Evolutionary conservation across 2,888 invertebrate species (phyloP), one percentile per base, ranked within the genome.

Genomic region (Callinectes sapidus): DNA sequence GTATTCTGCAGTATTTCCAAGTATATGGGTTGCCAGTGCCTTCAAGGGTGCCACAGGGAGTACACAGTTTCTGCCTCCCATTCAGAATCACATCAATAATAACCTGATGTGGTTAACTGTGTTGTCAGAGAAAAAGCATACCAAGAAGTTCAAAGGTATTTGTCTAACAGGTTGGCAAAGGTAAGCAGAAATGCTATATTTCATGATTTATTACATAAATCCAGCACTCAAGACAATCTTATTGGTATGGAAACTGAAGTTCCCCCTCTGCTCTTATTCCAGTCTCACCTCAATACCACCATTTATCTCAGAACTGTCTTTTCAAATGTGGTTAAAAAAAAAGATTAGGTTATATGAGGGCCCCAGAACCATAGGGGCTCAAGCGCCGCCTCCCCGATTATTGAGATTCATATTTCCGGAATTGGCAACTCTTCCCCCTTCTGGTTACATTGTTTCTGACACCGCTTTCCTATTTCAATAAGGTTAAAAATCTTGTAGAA

Each of bases 41-140:
- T 97, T 97, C 95, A 98, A 98, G 95, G 97, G 97, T 1, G 97
- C 97, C 2, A 97, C 97, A 95, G 97, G 97, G 0, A 97, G 97
- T 95, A 97, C 97, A 1, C 95, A 97, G 87, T 96, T 97, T 95
- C 96, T 97, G 93, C 97, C 97, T 8, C 97, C 97, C 93, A 96
- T 97, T 35, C 96, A 97, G 95, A 96, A 97, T 90, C 97, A 97
- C 95, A 96, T 97, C 90, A 97, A 97, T 95, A 97, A 97, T 95
- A 97, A 97, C 95, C 95, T 97, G 93, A 96, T 97, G 87, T 97
- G 97, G 97, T 42, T 93, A n/a, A 89, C 55, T n/a, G 55, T 89
- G 55, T 35, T 94, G 8, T 61, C 91, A 54, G 91, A 91, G 18
- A 85, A 92, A 42, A 91, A 91, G 16, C 95, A 95, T 94, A 95